Evolutionary conservation across 2,113 vertebrate genomes (phyloP).

Genomic region (Empidonax alnorum): DNA sequence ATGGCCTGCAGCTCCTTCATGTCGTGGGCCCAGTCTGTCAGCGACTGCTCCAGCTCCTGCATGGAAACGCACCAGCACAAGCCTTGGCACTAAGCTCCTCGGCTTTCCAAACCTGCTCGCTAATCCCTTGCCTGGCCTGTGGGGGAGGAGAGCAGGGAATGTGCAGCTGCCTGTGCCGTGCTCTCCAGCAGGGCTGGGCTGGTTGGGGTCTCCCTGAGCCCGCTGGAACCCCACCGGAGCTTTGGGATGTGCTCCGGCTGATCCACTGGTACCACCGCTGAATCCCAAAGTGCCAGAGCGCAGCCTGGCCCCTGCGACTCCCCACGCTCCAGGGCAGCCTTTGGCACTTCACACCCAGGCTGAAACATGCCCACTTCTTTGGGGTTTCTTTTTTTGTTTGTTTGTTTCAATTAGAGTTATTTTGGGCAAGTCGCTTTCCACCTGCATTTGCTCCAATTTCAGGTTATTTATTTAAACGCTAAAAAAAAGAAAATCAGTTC

Average conservation of each 20-base stretch:
- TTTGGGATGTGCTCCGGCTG: not conserved
- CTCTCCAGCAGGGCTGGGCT: not conserved
- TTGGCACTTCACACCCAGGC: not conserved
- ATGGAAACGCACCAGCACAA: slow-evolving; percentile 75
- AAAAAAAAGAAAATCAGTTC: not conserved
- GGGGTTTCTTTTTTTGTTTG: not conserved
- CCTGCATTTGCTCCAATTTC: not conserved
- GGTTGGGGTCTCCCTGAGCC: rapidly evolving
- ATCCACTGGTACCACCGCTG: rapidly evolving
- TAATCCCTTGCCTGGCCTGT: slow-evolving; percentile 81
- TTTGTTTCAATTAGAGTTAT: too few relatives aligned
- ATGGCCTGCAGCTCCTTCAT: slow-evolving; percentile 82
- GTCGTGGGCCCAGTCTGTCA: slow-evolving; percentile 84
- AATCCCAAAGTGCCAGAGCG: rapidly evolving
- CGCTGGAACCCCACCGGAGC: not conserved
- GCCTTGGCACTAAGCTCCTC: slow-evolving; percentile 66
- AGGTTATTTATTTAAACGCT: not conserved
- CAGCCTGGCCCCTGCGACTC: not conserved
- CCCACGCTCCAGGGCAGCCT: rapidly evolving
- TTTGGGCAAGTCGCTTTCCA: not conserved
- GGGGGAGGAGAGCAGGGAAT: slow-evolving; percentile 75
- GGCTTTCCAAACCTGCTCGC: slow-evolving; percentile 77
- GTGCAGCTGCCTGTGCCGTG: not conserved
- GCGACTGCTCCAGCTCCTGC: slow-evolving; percentile 88
- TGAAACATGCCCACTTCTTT: rapidly evolving